These are phyloP conservation scores for Ateles fusciceps DNA, from an alignment of 2,797 vertebrate species.

Conservation along the genomic window DNA sequence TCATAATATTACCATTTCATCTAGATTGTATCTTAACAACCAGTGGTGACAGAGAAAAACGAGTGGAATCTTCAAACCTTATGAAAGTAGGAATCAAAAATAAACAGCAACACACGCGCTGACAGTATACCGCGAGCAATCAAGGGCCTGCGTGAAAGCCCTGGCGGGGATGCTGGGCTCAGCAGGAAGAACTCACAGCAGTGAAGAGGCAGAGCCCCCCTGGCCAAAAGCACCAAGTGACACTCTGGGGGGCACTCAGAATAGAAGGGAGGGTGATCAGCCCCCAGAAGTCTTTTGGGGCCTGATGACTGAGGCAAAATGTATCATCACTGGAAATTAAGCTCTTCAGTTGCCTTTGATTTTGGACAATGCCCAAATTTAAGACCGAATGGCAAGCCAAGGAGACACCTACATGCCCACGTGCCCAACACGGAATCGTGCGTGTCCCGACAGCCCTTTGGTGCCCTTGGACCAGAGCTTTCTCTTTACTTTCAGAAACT, in stretches of 20 bases:
- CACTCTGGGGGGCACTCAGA: background rate
- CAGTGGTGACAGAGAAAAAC: background rate
- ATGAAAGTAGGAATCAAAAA: slow-evolving; percentile 55
- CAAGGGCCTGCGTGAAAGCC: background rate
- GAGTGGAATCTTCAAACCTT: background rate
- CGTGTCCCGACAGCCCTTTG: background rate
- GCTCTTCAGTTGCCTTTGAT: background rate
- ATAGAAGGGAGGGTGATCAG: background rate
- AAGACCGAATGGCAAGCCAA: background rate
- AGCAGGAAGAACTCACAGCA: background rate
- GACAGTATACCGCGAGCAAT: background rate
- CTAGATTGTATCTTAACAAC: slow-evolving; percentile 41
- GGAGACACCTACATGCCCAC: background rate
- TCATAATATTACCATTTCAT: background rate
- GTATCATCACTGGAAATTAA: background rate
- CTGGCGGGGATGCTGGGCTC: background rate
- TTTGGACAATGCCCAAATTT: slow-evolving; percentile 35
- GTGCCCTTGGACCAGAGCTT: background rate
- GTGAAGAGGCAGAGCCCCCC: background rate
- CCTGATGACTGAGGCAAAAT: background rate
- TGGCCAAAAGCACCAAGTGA: background rate
- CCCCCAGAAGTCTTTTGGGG: background rate
- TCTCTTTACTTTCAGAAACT: background rate
- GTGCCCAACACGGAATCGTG: background rate
- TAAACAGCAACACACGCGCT: background rate